Base-by-base conservation (phyloP, 1,140 invertebrate species). In the Cotesia glomerata region DNA sequence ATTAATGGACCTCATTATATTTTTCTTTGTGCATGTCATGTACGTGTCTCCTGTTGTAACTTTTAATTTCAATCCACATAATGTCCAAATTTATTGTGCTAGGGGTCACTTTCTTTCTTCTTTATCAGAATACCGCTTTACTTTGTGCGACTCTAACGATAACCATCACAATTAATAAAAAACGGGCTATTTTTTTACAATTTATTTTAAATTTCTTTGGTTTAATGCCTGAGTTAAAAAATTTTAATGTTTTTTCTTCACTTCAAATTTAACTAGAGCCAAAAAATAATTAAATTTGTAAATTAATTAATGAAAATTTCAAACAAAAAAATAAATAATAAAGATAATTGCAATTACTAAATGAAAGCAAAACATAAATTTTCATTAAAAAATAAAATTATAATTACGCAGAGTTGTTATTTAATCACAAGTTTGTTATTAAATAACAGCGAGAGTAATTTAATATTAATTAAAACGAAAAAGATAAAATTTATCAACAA, bases 141-240 rank as follows among this genome's bases (percentile, higher is more conserved):
- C 78, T 81, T 86, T 87, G 85, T 86, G 84, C 84, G 82, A 80
- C 80, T 80, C 78, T 77, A 80, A 82, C 77, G 76, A 79, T 80
- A 78, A 84, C 77, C 77, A 78, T 83, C 79, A 82, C 79, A 80
- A 85, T 79, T 72, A 81, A 26, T 26, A 26, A 26, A 18, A 71
- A 78, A 81, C 82, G 78, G 78, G 73, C 81, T 76, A 63, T 70
- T 71, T 58, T 73, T 70, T 80, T 80, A 84, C 73, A 76, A 76
- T 80, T 80, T 26, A 26, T 26, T 26, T 26, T 45, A 45, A 81
- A 82, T 79, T 82, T 86, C 84, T 87, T 87, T 87, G 84, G 85
- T 86, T 85, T 86, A 74, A 74, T 83, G 83, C 82, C 86, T 86
- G 84, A 86, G 84, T 82, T 26, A 26, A 26, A 26, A 26, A 26